Base-by-base conservation (phyloP, 2,113 vertebrate genomes). In the Puffinus mauretanicus region DNA sequence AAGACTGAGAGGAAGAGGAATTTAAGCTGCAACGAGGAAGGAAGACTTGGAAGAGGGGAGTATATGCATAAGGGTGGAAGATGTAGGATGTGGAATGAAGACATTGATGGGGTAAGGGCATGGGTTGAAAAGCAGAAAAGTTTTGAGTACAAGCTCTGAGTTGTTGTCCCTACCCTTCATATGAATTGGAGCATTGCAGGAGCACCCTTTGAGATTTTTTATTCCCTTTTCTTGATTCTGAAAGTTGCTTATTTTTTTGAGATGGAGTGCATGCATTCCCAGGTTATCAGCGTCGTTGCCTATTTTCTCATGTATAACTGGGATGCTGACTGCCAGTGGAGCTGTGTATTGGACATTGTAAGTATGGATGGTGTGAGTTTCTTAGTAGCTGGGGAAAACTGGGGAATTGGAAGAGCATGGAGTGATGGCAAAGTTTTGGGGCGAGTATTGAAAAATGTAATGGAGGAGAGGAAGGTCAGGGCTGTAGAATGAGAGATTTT, bases 401-500 rank as follows among this genome's bases (percentile, higher is more conserved):
- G 12, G 19, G 29, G 13, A 88, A 22, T 44, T 60, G 30, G 36
- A 82, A 61, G 44, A 76, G 24, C 0, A 0, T 69, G 58, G 29
- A 80, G 19, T 81, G 20, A 61, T 21, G 49, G 42, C 18, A 62
- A 12, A 81, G 10, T 7, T 71, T 77, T 71, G 57, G 24, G 44
- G 16, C 0, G 0, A 30, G 2, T 57, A 36, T 1, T 82, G 69
- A 60, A 65, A 88, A 92, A 67, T 47, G 16, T 78, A 24, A 34
- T 27, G 32, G 25, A 65, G 24, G 47, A 94, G 49, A 91, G 36
- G 72, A 71, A 60, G 34, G 13, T 62, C 32, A 47, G 36, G 44
- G n/a, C n/a, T 94, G 27, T 62, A 34, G 7, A 62, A 16, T 34
- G 46, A 51, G 70, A 55, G 25, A 52, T 80, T 92, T 91, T 93